Conservation (phyloP, 2,113 vertebrate species). For the Gila orcuttii region DNA sequence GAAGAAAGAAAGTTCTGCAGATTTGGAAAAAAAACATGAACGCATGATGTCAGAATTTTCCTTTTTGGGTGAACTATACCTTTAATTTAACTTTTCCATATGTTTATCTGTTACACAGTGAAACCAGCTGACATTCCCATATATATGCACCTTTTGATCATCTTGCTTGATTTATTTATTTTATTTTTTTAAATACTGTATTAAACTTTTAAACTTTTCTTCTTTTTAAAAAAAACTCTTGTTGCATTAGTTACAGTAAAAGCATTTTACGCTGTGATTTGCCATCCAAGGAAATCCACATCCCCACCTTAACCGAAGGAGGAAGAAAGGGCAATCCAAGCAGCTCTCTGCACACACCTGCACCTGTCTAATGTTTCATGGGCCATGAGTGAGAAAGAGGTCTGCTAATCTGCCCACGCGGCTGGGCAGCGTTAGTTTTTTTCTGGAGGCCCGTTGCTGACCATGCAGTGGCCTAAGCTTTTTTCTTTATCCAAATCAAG, state of each 20-base stretch:
- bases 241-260: background rate
- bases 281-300: constrained; percentile 16
- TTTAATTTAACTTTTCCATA: background rate
- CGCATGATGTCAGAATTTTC: background rate
- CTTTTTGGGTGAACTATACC: background rate
- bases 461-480: constrained; percentile 44
- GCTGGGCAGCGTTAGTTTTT: constrained; percentile 24
- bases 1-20: background rate
- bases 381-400: constrained; percentile 29
- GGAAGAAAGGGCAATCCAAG: constrained; percentile 36
- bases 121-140: background rate
- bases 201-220: background rate
- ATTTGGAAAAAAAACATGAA: background rate
- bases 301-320: constrained; percentile 34
- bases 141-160: background rate
- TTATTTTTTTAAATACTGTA: too few species aligned
- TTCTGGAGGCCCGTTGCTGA: constrained; percentile 43
- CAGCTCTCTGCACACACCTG: constrained; percentile 47
- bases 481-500: constrained; percentile 60
- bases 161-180: background rate
- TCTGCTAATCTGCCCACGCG: constrained; percentile 42
- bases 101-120: background rate
- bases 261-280: constrained; percentile 11
- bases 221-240: background rate
- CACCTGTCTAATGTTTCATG: constrained; percentile 54